Percentiles rank a stretch among this genome's conserved stretches.
phyloP scores from a whole-genome alignment of 23 tunicate species.

The Trididemnum miniatum region DNA sequence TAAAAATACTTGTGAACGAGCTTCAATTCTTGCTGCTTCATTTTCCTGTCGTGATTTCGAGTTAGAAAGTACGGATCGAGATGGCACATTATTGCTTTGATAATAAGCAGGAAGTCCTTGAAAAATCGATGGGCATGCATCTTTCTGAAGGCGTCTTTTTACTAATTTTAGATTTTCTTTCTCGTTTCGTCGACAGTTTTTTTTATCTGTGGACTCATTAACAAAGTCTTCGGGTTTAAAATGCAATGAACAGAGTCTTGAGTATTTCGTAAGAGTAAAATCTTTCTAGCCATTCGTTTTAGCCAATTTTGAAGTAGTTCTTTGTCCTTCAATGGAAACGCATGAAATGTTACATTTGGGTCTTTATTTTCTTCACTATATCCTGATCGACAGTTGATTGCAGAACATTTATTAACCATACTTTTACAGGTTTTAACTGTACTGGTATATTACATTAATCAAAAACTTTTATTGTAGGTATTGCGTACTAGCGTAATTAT shows the following conservation, averaged over 20 bases:
- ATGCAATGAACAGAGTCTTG: slow-evolving; percentile 5
- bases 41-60: background rate
- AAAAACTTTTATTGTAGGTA: too few species aligned
- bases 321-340: slow-evolving; percentile 1
- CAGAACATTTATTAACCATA: slow-evolving; percentile 13
- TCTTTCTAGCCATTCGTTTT: slow-evolving; percentile 10
- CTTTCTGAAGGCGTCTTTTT: slow-evolving; percentile 1
- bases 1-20: background rate
- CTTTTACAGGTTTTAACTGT: too few species aligned
- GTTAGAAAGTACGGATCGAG: background rate
- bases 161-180: background rate
- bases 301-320: slow-evolving; percentile 9
- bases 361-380: slow-evolving; percentile 6
- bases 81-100: background rate
- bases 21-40: slow-evolving; percentile 19
- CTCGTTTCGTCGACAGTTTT: background rate
- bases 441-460: too few species aligned
- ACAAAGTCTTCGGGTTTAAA: slow-evolving; percentile 25
- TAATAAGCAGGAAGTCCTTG: background rate
- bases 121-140: slow-evolving; percentile 15
- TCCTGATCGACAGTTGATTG: slow-evolving; percentile 11
- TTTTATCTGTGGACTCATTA: slow-evolving; percentile 10
- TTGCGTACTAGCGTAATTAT: too few species aligned
- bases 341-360: slow-evolving; percentile 15
- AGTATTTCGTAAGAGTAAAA: background rate